These are phyloP conservation scores for Leucoraja ocellata DNA, from an alignment of 2,797 vertebrate genomes.

Conservation along the genomic window DNA sequence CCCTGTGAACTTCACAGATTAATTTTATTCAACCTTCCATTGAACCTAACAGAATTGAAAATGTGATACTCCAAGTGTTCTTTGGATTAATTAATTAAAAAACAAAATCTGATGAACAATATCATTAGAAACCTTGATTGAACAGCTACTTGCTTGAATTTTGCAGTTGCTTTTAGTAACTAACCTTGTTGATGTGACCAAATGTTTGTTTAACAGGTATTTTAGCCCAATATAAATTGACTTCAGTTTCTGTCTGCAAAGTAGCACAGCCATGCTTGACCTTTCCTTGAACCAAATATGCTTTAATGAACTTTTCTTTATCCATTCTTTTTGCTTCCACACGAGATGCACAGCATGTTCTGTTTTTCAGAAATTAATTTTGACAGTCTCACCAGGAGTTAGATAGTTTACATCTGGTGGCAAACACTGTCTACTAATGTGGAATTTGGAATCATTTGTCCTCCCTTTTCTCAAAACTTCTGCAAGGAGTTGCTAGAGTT, in stretches of 20 bases:
- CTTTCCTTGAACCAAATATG: constrained; percentile 20
- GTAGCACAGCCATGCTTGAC: not conserved
- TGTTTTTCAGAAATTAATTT: constrained; percentile 27
- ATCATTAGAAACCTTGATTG: constrained; percentile 12
- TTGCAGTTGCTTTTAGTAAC: not conserved
- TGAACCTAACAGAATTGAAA: constrained; percentile 37
- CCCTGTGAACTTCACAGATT: constrained; percentile 33
- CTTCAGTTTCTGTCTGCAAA: not conserved
- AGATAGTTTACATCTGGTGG: not conserved
- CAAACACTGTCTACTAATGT: not conserved
- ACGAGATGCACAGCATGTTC: not conserved
- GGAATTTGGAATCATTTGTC: not conserved
- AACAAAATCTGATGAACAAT: not conserved
- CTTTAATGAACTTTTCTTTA: not conserved
- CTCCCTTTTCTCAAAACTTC: not conserved
- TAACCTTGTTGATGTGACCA: not conserved
- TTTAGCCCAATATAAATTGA: not conserved
- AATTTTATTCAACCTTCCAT: constrained; percentile 30
- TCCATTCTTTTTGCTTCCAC: not conserved
- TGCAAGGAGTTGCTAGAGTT: not conserved
- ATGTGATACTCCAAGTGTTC: not conserved
- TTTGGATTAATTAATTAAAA: not conserved
- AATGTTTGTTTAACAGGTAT: not conserved
- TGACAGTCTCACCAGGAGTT: not conserved
- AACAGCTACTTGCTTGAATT: not conserved